Evolutionary conservation across 2,888 invertebrate species (phyloP), one percentile per base, ranked within the genome.

Genomic region (Phymatocera aterrima): DNA sequence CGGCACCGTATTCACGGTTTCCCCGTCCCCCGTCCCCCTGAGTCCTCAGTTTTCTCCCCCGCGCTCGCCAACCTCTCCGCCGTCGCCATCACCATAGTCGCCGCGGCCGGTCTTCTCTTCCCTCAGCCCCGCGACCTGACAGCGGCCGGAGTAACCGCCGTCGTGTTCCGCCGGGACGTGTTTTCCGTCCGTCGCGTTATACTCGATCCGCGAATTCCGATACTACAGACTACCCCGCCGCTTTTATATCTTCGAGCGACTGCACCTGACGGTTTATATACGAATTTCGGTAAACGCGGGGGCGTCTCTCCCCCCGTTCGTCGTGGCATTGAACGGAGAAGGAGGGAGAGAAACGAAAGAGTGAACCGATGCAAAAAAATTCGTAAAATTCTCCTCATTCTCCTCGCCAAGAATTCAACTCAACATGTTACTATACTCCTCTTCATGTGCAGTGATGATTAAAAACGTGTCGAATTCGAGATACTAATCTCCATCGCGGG

Each of bases 31-130:
- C 18, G n/a, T 28, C 48, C 31, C 31, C 54, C n/a, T n/a, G n/a
- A n/a, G n/a, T n/a, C n/a, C n/a, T n/a, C n/a, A n/a, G 72, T 48
- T 54, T 68, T 72, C 72, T 72, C 72, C 48, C 72, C 72, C 54
- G 72, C 51, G 51, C 72, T 51, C 54, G 72, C 51, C 34, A 51
- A 34, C 28, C 72, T 72, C 72, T 21, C 68, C 43, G 68, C 21
- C 68, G 40, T 57, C 51, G 24, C 28, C 65, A 24, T 51, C 31
- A 31, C 72, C 51, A n/a, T 72, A 28, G 51, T 68, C 28, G 40
- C 51, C 51, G 31, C 21, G 18, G 21, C n/a, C 51, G 34, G 5
- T 51, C 40, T 34, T 51, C 51, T n/a, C 72, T 46, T 51, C 51
- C 24, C 72, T 46, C 31, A 28, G 21, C 46, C 24, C 46, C 46